Evolutionary conservation across 2,113 vertebrate genomes (phyloP), one percentile per base, ranked within the genome.

Genomic region (Dasyurus viverrinus): DNA sequence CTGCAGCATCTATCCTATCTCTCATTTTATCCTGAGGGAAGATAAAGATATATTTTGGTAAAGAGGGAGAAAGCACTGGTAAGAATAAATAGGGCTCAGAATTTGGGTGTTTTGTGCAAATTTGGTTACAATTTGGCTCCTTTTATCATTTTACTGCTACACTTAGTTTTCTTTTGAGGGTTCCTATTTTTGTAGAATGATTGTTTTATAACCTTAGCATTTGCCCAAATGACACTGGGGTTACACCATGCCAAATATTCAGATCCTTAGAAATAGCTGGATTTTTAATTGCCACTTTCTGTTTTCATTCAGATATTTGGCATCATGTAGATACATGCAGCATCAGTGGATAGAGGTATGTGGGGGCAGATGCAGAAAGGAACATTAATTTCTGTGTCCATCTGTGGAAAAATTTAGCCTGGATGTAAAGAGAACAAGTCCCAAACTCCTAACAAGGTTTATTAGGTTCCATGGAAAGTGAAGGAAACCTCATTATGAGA

Each of bases 361-460:
- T 42, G 68, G 36, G 68, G 68, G 68, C 68, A 84, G 68, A 84
- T 84, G 68, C n/a, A 22, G 68, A 84, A 84, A 84, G n/a, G 68
- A 84, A 84, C 68, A 84, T 84, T 84, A 84, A 84, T 84, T 84
- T 84, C 68, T 84, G 68, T 84, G 68, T 84, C 68, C 68, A 84
- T 84, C 68, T 84, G 68, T 84, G 68, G 68, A 84, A 84, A 84
- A 84, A 84, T 84, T 84, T n/a, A 84, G 68, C 68, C 68, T 84
- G 68, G 68, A 84, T 84, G n/a, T 84, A 84, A 84, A 84, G 68
- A 42, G 68, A 84, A 84, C 68, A 84, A 84, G 68, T 84, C 68
- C 68, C 68, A 84, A 84, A 84, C 68, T 84, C 68, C 68, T 84
- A 84, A 84, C 68, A 84, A 84, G 68, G 68, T 42, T 84, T 84